phyloP scores from a whole-genome alignment of 2,113 vertebrate genomes.

The Myotis yumanensis region DNA sequence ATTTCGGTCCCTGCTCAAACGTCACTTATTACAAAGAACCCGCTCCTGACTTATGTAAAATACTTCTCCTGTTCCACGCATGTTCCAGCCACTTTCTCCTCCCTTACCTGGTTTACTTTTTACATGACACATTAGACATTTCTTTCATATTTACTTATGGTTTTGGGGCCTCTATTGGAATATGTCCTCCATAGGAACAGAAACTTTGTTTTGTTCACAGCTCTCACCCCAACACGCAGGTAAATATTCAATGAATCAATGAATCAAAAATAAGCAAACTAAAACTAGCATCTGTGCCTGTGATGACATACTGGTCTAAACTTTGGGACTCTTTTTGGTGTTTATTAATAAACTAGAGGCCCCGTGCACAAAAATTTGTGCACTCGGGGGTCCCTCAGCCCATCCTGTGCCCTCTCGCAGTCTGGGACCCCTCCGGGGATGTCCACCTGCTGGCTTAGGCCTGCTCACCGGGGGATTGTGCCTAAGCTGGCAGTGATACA shows the following conservation, averaged over 20 bases:
- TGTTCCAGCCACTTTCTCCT: background rate
- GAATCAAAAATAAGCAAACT: background rate
- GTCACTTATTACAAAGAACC: background rate
- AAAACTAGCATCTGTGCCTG: background rate
- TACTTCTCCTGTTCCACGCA: background rate
- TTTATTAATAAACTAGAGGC: conserved; percentile 4
- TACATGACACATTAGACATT: background rate
- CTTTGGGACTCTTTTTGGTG: background rate
- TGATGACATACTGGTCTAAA: background rate
- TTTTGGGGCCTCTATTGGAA: background rate
- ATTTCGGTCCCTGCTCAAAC: conserved; percentile 16
- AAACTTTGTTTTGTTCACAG: background rate
- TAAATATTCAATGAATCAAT: background rate
- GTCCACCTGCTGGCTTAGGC: too few relatives aligned
- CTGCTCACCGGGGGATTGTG: too few relatives aligned
- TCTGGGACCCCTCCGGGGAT: too few relatives aligned
- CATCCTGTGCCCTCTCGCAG: too few relatives aligned
- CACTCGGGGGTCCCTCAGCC: too few relatives aligned
- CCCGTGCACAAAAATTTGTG: too few relatives aligned
- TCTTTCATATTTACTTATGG: background rate
- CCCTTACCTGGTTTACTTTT: background rate
- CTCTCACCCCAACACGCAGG: background rate
- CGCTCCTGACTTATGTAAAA: background rate
- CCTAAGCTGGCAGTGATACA: too few relatives aligned
- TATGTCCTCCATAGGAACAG: background rate